phyloP scores from a whole-genome alignment of 2,888 invertebrate species.

The Cheilosia urbana region DNA sequence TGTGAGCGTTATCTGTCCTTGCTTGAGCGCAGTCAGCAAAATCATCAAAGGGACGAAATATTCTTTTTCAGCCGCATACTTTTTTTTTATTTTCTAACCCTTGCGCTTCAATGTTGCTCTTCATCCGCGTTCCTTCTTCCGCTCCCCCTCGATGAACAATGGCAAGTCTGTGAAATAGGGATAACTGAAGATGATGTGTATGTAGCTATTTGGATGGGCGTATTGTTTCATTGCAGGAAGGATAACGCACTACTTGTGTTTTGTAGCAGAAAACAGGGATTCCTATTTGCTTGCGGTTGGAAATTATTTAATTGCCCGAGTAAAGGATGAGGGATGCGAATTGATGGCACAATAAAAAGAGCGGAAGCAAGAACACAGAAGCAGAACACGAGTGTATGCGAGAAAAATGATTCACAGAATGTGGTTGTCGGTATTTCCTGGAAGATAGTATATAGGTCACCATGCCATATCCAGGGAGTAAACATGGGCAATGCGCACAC shows the following conservation, averaged over 20 bases:
- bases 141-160: constrained; percentile 23
- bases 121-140: not conserved
- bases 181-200: constrained; percentile 10
- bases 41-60: constrained; percentile 26
- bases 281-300: constrained; percentile 13
- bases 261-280: not conserved
- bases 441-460: not conserved
- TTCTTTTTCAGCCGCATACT: constrained; percentile 1
- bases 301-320: constrained; percentile 49
- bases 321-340: constrained; percentile 7
- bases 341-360: not conserved
- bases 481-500: not conserved
- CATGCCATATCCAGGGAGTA: not conserved
- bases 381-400: not conserved
- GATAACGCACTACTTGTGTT: constrained; percentile 16
- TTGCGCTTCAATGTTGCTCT: constrained; percentile 1
- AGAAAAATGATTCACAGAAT: not conserved
- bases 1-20: constrained; percentile 16
- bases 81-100: constrained; percentile 5
- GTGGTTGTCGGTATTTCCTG: constrained; percentile 20
- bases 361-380: constrained; percentile 29
- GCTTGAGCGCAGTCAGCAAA: constrained; percentile 43
- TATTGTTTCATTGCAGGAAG: not conserved
- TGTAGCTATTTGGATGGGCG: not conserved
- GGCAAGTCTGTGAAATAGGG: constrained; percentile 13